These are phyloP conservation scores for Agonopterix subpropinquella DNA, from an alignment of 2,888 invertebrate species.

Conservation along the genomic window DNA sequence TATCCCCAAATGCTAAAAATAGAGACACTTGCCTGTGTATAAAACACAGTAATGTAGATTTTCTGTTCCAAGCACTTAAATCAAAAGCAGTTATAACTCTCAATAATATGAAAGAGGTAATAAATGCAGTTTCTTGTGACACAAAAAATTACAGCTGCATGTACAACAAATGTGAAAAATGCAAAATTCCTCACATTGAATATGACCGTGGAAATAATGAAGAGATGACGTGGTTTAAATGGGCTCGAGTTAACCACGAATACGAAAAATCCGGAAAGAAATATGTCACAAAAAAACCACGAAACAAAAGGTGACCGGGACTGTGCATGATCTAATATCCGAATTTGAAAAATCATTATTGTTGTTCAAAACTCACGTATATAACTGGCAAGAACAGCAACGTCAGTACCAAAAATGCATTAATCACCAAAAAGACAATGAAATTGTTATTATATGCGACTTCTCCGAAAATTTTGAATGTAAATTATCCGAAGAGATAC, in stretches of 20 bases:
- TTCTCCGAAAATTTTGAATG: slow-evolving; percentile 1
- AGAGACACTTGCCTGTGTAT: slow-evolving; percentile 14
- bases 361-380: not conserved
- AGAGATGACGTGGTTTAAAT: slow-evolving; percentile 10
- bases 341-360: slow-evolving; percentile 7
- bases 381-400: not conserved
- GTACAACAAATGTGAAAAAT: slow-evolving; percentile 10
- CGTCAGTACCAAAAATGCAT: not conserved
- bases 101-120: not conserved
- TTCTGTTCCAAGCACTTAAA: not conserved
- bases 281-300: slow-evolving; percentile 8
- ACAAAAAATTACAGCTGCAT: slow-evolving; percentile 8
- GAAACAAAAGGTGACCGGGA: slow-evolving; percentile 8
- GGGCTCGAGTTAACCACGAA: slow-evolving; percentile 7
- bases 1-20: slow-evolving; percentile 3
- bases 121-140: not conserved
- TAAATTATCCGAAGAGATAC: slow-evolving; percentile 8
- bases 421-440: not conserved
- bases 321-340: slow-evolving; percentile 3
- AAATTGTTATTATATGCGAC: slow-evolving; percentile 7
- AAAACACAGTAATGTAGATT: slow-evolving; percentile 4
- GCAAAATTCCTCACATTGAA: not conserved
- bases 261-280: slow-evolving; percentile 8
- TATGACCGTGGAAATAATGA: slow-evolving; percentile 5
- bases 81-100: not conserved